These are phyloP conservation scores for Noctua janthina DNA, from an alignment of 2,888 invertebrate species.

Conservation along the genomic window DNA sequence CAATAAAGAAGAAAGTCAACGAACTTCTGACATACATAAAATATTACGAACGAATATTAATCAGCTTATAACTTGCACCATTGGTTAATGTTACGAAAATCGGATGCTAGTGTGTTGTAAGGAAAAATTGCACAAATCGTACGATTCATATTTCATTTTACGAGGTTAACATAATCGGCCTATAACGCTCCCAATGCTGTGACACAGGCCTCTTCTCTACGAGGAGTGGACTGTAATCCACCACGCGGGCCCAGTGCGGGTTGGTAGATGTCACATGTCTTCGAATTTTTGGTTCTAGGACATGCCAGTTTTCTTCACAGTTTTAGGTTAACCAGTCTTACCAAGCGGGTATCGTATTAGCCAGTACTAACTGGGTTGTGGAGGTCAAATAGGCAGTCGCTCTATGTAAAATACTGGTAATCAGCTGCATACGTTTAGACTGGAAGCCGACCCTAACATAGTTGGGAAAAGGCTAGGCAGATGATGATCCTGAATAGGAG, in stretches of 20 bases:
- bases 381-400: no score
- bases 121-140: constrained; percentile 60
- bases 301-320: no score
- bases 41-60: neutral
- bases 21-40: neutral
- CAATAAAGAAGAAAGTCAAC: neutral
- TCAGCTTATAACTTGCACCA: constrained; percentile 38
- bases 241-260: neutral
- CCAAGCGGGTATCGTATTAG: no score
- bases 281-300: no score
- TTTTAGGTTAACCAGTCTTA: no score
- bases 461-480: no score
- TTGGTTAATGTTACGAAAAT: constrained; percentile 58
- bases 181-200: neutral
- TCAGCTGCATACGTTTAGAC: no score
- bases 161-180: constrained; percentile 39
- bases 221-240: neutral
- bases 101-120: constrained; percentile 62
- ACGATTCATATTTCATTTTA: constrained; percentile 46
- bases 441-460: no score
- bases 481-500: no score
- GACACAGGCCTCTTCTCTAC: neutral
- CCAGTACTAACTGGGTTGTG: no score
- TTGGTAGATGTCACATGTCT: neutral
- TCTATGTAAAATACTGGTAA: no score